These are phyloP conservation scores for Atethmia centrago DNA, from an alignment of 2,888 invertebrate species.

Conservation along the genomic window DNA sequence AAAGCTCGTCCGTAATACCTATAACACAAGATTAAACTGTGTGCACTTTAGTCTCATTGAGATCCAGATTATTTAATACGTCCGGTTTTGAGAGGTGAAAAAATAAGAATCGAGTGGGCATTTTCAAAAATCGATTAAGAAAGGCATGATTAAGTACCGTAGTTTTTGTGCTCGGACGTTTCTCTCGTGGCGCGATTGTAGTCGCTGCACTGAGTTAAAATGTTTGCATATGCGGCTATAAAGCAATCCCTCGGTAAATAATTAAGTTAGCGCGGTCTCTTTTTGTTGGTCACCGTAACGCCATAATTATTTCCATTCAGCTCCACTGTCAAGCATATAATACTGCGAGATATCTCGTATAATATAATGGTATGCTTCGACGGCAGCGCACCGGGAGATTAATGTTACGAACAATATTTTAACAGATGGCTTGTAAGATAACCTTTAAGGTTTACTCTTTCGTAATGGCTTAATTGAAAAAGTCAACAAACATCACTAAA, in stretches of 20 bases:
- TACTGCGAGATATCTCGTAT: constrained; percentile 71
- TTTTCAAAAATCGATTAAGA: constrained; percentile 88
- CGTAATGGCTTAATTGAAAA: constrained; percentile 79
- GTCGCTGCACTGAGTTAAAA: constrained; percentile 78
- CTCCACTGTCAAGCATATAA: constrained; percentile 73
- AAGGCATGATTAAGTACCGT: constrained; percentile 84
- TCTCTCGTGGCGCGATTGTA: constrained; percentile 70
- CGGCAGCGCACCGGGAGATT: constrained; percentile 59
- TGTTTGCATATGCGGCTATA: constrained; percentile 84
- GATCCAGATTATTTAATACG: constrained; percentile 81
- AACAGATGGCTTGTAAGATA: constrained; percentile 60
- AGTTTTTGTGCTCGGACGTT: constrained; percentile 75
- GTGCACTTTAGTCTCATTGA: constrained; percentile 83
- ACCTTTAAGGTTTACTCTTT: constrained; percentile 64
- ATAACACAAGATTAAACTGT: constrained; percentile 72
- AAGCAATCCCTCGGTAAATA: constrained; percentile 85
- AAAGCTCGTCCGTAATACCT: constrained; percentile 67
- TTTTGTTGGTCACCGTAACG: constrained; percentile 78
- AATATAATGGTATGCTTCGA: constrained; percentile 57
- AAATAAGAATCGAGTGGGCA: constrained; percentile 78
- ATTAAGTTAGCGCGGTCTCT: constrained; percentile 81
- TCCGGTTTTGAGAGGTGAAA: constrained; percentile 76
- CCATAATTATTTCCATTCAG: constrained; percentile 80
- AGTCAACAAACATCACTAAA: constrained; percentile 77
- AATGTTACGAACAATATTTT: constrained; percentile 60